These are phyloP conservation scores for Boulengeromyrus knoepffleri DNA, from an alignment of 2,113 vertebrate species.

Conservation along the genomic window DNA sequence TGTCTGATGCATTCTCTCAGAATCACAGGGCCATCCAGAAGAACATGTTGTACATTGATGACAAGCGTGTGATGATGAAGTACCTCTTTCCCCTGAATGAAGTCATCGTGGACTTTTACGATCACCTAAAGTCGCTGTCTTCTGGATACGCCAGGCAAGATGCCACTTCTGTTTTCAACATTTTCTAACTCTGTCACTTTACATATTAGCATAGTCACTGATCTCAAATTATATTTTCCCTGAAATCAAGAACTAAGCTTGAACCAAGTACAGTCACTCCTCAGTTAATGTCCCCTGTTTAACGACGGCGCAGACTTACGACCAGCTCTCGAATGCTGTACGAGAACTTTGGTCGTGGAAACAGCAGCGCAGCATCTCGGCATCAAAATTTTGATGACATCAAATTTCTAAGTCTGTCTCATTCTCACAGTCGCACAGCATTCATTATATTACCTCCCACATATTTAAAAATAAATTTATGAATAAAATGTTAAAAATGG, in stretches of 20 bases:
- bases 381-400: no score
- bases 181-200: not conserved
- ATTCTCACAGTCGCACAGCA: no score
- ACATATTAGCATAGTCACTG: not conserved
- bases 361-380: no score
- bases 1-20: conserved; percentile 48
- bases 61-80: conserved; percentile 85
- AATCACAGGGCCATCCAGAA: conserved; percentile 79
- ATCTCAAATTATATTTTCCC: not conserved
- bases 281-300: no score
- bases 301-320: no score
- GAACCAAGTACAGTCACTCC: no score
- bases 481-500: no score
- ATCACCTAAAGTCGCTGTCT: conserved; percentile 84
- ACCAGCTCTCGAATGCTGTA: no score
- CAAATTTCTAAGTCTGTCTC: no score
- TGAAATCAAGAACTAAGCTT: not conserved
- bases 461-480: no score
- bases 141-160: conserved; percentile 93
- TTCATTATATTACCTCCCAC: no score
- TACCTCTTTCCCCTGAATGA: conserved; percentile 91
- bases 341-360: no score
- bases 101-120: conserved; percentile 94
- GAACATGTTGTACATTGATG: conserved; percentile 85
- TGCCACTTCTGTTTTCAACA: not conserved